Evolutionary conservation across 2,888 invertebrate species (phyloP), one percentile per base, ranked within the genome.

Genomic region (Agonopterix subpropinquella): DNA sequence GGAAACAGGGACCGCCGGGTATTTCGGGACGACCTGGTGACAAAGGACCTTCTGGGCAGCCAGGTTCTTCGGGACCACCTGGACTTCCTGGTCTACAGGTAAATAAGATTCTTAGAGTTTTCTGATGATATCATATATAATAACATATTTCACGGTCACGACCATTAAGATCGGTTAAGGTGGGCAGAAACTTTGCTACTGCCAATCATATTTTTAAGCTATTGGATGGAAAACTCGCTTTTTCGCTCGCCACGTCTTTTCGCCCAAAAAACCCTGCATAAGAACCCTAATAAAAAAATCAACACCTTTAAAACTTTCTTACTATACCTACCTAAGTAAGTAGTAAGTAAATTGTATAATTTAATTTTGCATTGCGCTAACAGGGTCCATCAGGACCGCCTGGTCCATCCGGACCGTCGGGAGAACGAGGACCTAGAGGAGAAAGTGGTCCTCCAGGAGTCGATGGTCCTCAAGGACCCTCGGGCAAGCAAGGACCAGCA

Each of bases 401-500:
- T 35, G 95, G 96, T 8, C 90, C 92, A 9, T 77, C 91, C 4
- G 95, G 95, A 2, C 76, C 89, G 2, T 79, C 92, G 39, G 95
- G 95, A 10, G 94, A 94, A 78, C 81, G 93, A 55, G 95, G 95
- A 2, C 80, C 89, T 1, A 85, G 92, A 56, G 95, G 95, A 1
- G 94, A 95, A 78, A 81, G 88, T 1, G 96, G 95, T 1, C 92
- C 92, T 4, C 92, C 92, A 54, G 95, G 95, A 13, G 90, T 91
- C 1, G 94, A 95, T 65, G 96, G 96, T 0, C 92, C 91, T 9
- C 90, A 91, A 74, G 97, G 97, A 8, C 90, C 90, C 44, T 80
- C 94, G 55, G 97, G 97, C 39, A 94, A 94, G 75, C 87, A 92
- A 47, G 96, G 95, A 1, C 90, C 92, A 3, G 88, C 92, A 28